Conservation (phyloP, 2,888 invertebrate genomes). For the Epinotia brunnichana region DNA sequence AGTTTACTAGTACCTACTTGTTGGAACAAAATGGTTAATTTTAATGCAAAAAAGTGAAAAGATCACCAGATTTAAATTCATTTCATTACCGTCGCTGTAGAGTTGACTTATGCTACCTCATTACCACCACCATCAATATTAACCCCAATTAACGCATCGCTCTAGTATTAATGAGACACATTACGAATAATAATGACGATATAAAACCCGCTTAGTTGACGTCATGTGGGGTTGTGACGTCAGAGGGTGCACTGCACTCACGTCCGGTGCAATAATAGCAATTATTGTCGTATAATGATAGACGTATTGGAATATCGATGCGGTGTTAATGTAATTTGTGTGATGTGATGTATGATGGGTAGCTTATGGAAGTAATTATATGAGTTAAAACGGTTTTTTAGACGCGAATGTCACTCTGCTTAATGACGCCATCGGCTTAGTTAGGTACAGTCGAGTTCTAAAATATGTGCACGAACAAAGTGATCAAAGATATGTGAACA, state of each 20-base stretch:
- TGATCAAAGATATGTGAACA: too few species aligned
- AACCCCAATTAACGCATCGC: constrained; percentile 30
- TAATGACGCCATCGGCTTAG: not conserved
- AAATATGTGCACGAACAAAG: too few species aligned
- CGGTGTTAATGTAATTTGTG: constrained; percentile 22
- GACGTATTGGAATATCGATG: constrained; percentile 9
- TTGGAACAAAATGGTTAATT: too few species aligned
- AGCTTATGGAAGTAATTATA: not conserved
- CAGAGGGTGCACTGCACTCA: constrained; percentile 4
- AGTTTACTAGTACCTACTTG: too few species aligned
- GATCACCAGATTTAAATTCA: too few species aligned
- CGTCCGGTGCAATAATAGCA: constrained; percentile 26
- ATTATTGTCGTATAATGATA: constrained; percentile 12
- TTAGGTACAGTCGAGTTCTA: too few species aligned
- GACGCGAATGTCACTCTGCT: not conserved
- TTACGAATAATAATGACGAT: constrained; percentile 23
- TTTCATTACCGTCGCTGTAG: not conserved
- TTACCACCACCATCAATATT: constrained; percentile 23
- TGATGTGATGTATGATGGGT: constrained; percentile 1
- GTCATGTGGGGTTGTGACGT: constrained; percentile 9
- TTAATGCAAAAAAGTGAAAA: too few species aligned
- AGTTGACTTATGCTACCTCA: not conserved
- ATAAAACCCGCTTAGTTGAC: constrained; percentile 23
- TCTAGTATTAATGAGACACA: constrained; percentile 24
- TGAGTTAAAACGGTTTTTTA: constrained; percentile 12